Conservation (phyloP, 2,797 vertebrate species). For the Leucoraja ocellata region DNA sequence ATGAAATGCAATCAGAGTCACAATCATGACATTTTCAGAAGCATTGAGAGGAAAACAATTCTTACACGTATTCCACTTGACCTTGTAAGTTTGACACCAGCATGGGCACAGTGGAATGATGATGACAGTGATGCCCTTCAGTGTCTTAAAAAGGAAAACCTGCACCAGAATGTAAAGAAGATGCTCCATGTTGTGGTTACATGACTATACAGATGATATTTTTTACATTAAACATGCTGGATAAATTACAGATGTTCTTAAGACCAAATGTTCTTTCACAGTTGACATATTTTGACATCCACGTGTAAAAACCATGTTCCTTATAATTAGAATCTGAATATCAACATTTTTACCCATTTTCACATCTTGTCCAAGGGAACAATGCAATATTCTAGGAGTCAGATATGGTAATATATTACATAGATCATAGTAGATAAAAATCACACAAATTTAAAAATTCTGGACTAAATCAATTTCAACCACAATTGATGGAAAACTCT, state of each 20-base stretch:
- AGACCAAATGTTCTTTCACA: not conserved
- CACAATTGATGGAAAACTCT: not conserved
- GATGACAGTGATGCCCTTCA: not conserved
- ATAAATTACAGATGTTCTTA: not conserved
- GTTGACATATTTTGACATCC: not conserved
- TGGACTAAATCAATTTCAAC: not conserved
- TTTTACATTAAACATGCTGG: not conserved
- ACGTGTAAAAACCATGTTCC: not conserved
- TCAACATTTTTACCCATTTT: too few species aligned
- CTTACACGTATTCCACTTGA: not conserved
- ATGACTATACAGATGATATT: not conserved
- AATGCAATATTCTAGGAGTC: not conserved
- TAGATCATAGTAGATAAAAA: too few species aligned
- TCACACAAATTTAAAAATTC: not conserved
- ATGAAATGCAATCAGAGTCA: slow-evolving; percentile 21
- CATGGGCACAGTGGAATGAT: not conserved
- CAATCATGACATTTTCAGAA: not conserved
- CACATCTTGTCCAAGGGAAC: not conserved
- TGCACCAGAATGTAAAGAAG: not conserved
- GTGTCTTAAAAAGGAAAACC: not conserved
- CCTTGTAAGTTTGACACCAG: not conserved
- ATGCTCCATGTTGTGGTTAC: not conserved
- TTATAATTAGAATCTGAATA: not conserved
- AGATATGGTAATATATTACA: not conserved
- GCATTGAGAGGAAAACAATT: not conserved